phyloP scores from a whole-genome alignment of 2,888 invertebrate genomes.

The Salticus scenicus region DNA sequence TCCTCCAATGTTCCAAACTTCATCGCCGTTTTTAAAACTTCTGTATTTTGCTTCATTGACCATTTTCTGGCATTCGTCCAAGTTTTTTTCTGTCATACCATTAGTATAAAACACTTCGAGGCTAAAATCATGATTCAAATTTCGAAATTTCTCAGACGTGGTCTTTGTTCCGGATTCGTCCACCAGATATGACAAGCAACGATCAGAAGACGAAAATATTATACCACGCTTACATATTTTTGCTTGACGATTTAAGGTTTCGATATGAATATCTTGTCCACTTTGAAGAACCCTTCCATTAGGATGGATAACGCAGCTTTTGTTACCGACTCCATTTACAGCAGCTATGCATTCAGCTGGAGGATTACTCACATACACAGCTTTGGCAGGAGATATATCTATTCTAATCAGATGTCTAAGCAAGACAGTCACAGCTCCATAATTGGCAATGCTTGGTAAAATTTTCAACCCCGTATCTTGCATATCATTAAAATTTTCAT shows the following conservation, averaged over 20 bases:
- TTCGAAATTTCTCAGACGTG: constrained; percentile 89
- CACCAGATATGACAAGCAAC: constrained; percentile 89
- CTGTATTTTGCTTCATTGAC: constrained; percentile 32
- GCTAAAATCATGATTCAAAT: constrained; percentile 88
- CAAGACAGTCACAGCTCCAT: constrained; percentile 87
- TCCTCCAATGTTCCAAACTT: constrained; percentile 78
- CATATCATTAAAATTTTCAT: neutral
- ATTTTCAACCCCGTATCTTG: too few species aligned
- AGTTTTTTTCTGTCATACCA: constrained; percentile 83
- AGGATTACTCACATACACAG: constrained; percentile 83
- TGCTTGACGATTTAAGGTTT: constrained; percentile 77
- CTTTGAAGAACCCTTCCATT: constrained; percentile 82
- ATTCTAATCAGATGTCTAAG: constrained; percentile 86
- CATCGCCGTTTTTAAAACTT: constrained; percentile 81
- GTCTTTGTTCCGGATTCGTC: constrained; percentile 92
- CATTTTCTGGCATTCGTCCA: constrained; percentile 82
- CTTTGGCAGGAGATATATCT: constrained; percentile 87
- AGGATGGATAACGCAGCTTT: constrained; percentile 88
- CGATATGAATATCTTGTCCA: constrained; percentile 76
- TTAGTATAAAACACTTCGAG: constrained; percentile 88
- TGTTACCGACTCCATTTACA: constrained; percentile 85
- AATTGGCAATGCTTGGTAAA: constrained; percentile 84
- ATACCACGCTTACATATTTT: constrained; percentile 96
- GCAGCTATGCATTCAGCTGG: constrained; percentile 82
- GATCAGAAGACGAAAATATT: constrained; percentile 90